These are phyloP conservation scores for Bombyx mandarina DNA, from an alignment of 1,140 invertebrate species.

Conservation along the genomic window DNA sequence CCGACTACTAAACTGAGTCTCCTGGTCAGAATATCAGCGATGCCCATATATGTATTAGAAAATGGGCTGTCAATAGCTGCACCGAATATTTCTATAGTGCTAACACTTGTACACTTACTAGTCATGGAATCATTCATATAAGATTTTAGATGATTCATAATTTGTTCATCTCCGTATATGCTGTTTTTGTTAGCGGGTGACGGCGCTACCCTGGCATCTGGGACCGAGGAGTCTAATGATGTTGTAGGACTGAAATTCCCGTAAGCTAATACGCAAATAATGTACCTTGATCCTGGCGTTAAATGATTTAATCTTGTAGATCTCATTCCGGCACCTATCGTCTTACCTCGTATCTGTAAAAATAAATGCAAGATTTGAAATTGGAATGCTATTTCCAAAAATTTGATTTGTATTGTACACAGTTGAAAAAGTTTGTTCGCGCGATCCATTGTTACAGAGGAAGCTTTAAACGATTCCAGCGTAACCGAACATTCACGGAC, in stretches of 20 bases:
- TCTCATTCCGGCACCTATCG: slow-evolving; percentile 77
- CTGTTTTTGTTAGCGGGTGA: slow-evolving; percentile 49
- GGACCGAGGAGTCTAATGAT: slow-evolving; percentile 42
- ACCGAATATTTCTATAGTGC: slow-evolving; percentile 80
- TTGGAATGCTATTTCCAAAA: slow-evolving; percentile 3
- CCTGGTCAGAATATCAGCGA: slow-evolving; percentile 80
- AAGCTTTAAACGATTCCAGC: slow-evolving; percentile 55
- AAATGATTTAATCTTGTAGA: slow-evolving; percentile 81
- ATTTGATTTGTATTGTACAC: neutral
- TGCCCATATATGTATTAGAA: slow-evolving; percentile 76
- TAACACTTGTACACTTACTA: slow-evolving; percentile 82
- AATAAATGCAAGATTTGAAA: slow-evolving; percentile 7
- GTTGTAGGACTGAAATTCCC: slow-evolving; percentile 76
- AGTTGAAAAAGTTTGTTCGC: neutral
- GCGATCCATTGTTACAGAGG: slow-evolving; percentile 44
- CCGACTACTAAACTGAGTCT: slow-evolving; percentile 87
- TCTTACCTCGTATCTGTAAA: slow-evolving; percentile 78
- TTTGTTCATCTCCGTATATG: slow-evolving; percentile 65
- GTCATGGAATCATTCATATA: slow-evolving; percentile 81
- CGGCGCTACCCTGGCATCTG: slow-evolving; percentile 67
- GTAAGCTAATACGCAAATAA: slow-evolving; percentile 87
- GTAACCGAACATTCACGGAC: slow-evolving; percentile 46
- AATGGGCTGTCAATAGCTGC: slow-evolving; percentile 75
- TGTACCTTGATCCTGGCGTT: slow-evolving; percentile 83
- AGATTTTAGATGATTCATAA: slow-evolving; percentile 70